Evolutionary conservation across 2,888 invertebrate species (phyloP).

Genomic region (Hermaeophaga mercurialis): DNA sequence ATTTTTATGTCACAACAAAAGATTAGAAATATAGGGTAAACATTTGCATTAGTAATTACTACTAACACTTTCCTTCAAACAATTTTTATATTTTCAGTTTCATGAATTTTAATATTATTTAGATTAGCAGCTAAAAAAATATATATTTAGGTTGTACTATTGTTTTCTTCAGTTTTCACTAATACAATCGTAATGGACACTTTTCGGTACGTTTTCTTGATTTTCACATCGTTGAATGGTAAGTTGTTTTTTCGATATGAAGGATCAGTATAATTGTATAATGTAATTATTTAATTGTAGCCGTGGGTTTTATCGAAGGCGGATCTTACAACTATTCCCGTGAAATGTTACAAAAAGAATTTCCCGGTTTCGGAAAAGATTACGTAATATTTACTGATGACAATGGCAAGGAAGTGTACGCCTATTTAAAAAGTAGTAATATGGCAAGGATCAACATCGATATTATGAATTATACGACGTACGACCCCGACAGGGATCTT

Average conservation of each 20-base stretch:
- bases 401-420: conserved; percentile 52
- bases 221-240: too few species aligned
- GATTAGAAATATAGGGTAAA: conserved; percentile 24
- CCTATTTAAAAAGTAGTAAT: conserved; percentile 46
- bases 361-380: conserved; percentile 56
- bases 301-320: too few species aligned
- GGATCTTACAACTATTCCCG: too few species aligned
- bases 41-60: conserved; percentile 24
- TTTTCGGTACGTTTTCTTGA: too few species aligned
- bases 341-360: conserved; percentile 32
- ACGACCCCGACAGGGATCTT: conserved; percentile 51
- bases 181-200: too few species aligned
- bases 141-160: too few species aligned
- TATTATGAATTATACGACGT: conserved; percentile 25
- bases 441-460: neutral
- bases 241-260: too few species aligned
- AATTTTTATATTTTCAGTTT: conserved; percentile 14
- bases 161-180: too few species aligned
- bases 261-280: too few species aligned
- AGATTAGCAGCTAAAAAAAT: too few species aligned
- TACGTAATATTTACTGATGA: conserved; percentile 61
- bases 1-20: too few species aligned
- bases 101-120: conserved; percentile 6
- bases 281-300: too few species aligned
- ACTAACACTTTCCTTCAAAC: conserved; percentile 12